A percentile compares a stretch with the other conserved stretches of the same genome.
Evolutionary conservation across 23 tunicate genomes (phyloP).

Genomic region (Clavelina lepadiformis): DNA sequence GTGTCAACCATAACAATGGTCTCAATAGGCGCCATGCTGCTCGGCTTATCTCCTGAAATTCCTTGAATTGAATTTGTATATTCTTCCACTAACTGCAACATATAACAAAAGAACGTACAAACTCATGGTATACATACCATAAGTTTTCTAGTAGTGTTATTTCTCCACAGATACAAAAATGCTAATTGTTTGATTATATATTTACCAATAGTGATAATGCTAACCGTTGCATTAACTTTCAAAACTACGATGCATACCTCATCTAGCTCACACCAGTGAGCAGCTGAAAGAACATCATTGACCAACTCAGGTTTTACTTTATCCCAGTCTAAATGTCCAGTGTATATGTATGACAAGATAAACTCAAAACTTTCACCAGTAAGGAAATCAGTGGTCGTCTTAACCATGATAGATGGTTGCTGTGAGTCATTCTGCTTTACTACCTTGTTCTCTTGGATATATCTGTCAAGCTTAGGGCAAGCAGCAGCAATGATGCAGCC

Average conservation of each 20-base stretch:
- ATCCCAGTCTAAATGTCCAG: slow-evolving; percentile 27
- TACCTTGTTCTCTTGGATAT: slow-evolving; percentile 17
- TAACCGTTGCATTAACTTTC: too few relatives aligned
- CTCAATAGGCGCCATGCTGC: too few relatives aligned
- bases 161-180: too few relatives aligned
- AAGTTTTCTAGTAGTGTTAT: too few relatives aligned
- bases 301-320: slow-evolving; percentile 16
- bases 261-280: slow-evolving; percentile 44
- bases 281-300: slow-evolving; percentile 18
- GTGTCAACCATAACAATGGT: slow-evolving; percentile 39
- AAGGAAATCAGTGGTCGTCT: background rate
- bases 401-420: background rate
- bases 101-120: too few relatives aligned
- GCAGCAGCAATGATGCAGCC: slow-evolving; percentile 65
- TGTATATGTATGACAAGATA: slow-evolving; percentile 40
- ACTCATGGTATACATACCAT: too few relatives aligned
- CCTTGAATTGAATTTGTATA: too few relatives aligned
- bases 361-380: slow-evolving; percentile 30
- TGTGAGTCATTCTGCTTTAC: background rate
- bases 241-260: too few relatives aligned
- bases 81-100: too few relatives aligned
- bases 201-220: too few relatives aligned
- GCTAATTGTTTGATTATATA: too few relatives aligned
- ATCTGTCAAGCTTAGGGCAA: slow-evolving; percentile 57
- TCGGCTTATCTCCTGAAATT: too few relatives aligned